Conservation (phyloP, 1,140 invertebrate genomes). For the Listronotus bonariensis region DNA sequence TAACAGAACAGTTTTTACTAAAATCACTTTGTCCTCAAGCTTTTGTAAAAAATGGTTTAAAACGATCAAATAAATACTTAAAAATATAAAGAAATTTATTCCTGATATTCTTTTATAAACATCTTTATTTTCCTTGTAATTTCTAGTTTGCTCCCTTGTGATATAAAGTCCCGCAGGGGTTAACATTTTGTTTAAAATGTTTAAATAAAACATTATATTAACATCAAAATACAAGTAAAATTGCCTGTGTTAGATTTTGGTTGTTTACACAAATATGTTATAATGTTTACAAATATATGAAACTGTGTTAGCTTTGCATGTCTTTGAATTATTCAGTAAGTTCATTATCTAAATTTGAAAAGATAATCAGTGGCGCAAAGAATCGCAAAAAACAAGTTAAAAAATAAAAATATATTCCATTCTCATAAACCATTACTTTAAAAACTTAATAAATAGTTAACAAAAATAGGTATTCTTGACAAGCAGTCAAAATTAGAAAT, state of each 20-base stretch:
- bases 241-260: too few species aligned
- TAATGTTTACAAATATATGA: background rate
- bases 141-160: background rate
- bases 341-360: too few species aligned
- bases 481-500: too few species aligned
- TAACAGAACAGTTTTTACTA: background rate
- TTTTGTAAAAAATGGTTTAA: background rate
- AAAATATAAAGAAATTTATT: background rate
- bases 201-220: background rate
- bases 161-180: conserved; percentile 2
- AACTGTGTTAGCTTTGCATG: background rate
- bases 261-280: too few species aligned
- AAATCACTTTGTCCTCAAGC: background rate
- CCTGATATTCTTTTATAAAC: background rate
- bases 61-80: background rate
- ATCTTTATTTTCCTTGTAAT: background rate
- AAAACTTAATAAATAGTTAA: too few species aligned
- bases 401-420: too few species aligned
- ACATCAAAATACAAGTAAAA: too few species aligned
- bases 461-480: too few species aligned
- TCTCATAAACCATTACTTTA: too few species aligned
- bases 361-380: too few species aligned
- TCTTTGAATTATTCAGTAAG: conserved; percentile 2
- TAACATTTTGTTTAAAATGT: background rate
- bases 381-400: too few species aligned